Evolutionary conservation across 2,113 vertebrate species (phyloP), one percentile per base, ranked within the genome.

Genomic region (Ptilorrhoa leucosticta): DNA sequence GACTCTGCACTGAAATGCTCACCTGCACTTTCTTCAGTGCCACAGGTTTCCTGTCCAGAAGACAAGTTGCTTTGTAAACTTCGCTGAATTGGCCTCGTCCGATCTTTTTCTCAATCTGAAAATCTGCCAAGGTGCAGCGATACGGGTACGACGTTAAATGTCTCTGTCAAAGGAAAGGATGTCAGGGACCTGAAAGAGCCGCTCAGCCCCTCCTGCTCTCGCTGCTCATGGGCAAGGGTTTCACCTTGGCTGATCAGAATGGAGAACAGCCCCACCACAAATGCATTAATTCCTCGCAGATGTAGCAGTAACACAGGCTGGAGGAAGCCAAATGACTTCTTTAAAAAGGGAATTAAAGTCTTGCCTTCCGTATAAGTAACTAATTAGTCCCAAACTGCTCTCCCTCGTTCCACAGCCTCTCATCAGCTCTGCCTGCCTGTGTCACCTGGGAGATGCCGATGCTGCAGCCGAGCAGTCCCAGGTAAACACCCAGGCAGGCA

Each of bases 21-120:
- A 98, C 98, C 98, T 98, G 98, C 63, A 98, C 98, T 39, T 98
- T 98, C 96, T 98, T 98, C 48, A 98, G 71, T 0, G 98, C 98
- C 94, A 98, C 98, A 0, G 98, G 98, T 73, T 98, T 98, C 83
- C 98, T 97, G 95, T 98, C 98, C 93, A 98, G 97, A 5, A 98
- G 98, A 87, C 98, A 98, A 37, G 97, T 98, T 14, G 98, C 98
- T 93, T 88, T 98, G 95, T 98, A 98, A 54, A 98, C 98, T 64
- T 98, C 98, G 1, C 98, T 98, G 98, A 98, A 98, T 33, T 98
- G 98, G n/a, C 98, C 98, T 24, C 98, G 97, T 1, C 98, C 98
- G 7, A 98, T 98, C 97, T 98, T 98, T 20, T 98, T 98, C 89
- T 98, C 98, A 1, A 98, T 98, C 93, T 98, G 98, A 66, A 98